These are phyloP conservation scores for Agrochola lychnidis DNA, from an alignment of 2,888 invertebrate species.

Conservation along the genomic window DNA sequence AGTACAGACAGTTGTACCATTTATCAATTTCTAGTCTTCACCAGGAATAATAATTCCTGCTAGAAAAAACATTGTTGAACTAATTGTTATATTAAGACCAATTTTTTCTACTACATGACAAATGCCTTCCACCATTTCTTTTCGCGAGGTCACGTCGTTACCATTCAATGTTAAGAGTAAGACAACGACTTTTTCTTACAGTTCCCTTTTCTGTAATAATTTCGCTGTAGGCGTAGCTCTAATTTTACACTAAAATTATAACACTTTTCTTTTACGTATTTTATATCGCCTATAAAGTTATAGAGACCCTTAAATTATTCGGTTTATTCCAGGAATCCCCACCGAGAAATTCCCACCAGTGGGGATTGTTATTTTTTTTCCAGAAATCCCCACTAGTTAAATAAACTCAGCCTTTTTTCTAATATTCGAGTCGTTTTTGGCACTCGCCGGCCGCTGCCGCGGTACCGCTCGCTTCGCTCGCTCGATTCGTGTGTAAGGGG, in stretches of 20 bases:
- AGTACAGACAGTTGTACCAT: background rate
- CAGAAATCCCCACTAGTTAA: too few species aligned
- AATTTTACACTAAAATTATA: background rate
- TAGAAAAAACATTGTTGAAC: background rate
- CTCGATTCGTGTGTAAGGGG: too few species aligned
- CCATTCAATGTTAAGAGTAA: background rate
- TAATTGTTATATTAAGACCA: background rate
- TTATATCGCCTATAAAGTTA: background rate
- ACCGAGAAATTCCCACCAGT: too few species aligned
- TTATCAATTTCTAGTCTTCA: too few species aligned
- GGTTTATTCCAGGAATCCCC: too few species aligned
- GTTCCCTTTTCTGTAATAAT: background rate
- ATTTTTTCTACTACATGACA: background rate
- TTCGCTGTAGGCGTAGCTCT: background rate
- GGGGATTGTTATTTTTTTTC: too few species aligned
- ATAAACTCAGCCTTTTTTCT: too few species aligned
- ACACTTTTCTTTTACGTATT: background rate
- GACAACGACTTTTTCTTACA: slow-evolving; percentile 5
- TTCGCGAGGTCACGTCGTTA: background rate
- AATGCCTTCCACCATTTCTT: background rate
- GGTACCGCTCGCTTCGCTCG: too few species aligned
- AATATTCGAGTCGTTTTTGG: too few species aligned
- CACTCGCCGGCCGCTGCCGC: too few species aligned
- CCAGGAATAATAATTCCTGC: background rate
- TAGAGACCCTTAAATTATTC: background rate